Evolutionary conservation across 2,888 invertebrate species (phyloP).

Genomic region (Eilema depressum): DNA sequence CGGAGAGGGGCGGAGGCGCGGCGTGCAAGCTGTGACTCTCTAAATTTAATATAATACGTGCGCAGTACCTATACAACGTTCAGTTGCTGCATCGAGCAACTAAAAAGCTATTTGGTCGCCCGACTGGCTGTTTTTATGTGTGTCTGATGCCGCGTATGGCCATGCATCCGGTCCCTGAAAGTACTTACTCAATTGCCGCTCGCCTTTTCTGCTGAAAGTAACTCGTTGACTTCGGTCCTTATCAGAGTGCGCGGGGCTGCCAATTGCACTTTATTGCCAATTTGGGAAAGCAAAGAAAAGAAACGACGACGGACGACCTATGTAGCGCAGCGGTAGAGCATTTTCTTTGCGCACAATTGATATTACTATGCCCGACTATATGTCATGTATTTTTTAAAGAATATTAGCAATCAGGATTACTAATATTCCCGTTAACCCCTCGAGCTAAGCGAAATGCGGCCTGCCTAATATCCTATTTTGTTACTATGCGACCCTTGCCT

Average conservation of each 20-base stretch:
- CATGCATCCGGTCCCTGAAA: background rate
- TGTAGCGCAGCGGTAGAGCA: constrained; percentile 1
- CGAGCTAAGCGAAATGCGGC: no score
- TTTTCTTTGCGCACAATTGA: background rate
- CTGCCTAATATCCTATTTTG: no score
- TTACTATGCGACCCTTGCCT: no score
- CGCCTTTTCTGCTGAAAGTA: background rate
- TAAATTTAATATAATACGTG: background rate
- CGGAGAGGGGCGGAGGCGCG: background rate
- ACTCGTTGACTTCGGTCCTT: background rate
- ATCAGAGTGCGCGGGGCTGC: background rate
- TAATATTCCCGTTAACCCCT: no score
- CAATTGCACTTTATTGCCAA: background rate
- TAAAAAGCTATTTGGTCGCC: background rate
- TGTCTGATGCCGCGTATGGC: background rate
- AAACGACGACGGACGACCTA: background rate
- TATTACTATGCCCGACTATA: no score
- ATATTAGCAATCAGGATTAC: no score
- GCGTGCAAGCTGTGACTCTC: background rate
- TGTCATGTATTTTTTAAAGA: no score
- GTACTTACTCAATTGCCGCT: background rate
- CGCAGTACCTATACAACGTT: background rate
- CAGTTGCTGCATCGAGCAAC: background rate
- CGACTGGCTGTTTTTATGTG: background rate
- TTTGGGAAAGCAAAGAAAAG: background rate